phyloP scores from a whole-genome alignment of 2,888 invertebrate genomes.

The Tetropium fuscum region DNA sequence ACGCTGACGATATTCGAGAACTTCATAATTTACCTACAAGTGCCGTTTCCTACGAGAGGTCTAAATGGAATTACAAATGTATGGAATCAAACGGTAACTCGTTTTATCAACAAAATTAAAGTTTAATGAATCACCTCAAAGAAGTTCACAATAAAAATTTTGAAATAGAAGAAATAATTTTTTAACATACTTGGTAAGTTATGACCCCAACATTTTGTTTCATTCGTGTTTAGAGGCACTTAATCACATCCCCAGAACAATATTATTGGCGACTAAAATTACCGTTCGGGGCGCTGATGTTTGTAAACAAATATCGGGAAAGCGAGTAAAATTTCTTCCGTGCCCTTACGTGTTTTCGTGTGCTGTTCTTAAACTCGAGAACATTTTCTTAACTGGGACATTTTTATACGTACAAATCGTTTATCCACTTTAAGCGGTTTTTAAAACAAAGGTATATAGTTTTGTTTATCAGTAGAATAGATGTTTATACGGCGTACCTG shows the following conservation, averaged over 20 bases:
- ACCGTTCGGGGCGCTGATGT: no score
- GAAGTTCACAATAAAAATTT: not conserved
- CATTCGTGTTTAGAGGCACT: not conserved
- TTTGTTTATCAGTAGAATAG: no score
- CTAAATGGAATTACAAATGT: not conserved
- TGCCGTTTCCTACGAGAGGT: constrained; percentile 4
- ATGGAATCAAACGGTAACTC: not conserved
- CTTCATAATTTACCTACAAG: not conserved
- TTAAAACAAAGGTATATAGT: no score
- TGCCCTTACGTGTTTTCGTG: no score
- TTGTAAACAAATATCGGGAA: no score
- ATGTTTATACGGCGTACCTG: no score
- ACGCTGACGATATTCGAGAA: not conserved
- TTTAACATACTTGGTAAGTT: not conserved
- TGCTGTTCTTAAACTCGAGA: no score
- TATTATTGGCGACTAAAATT: no score
- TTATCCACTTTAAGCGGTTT: no score
- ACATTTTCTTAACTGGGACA: no score
- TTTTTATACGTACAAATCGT: no score
- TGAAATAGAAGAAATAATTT: not conserved
- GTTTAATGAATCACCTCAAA: not conserved
- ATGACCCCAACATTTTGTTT: not conserved
- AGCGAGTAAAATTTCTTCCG: no score
- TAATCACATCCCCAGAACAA: not conserved
- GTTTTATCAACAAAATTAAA: not conserved